phyloP scores from a whole-genome alignment of 2,797 vertebrate species.

The Pseudochirops cupreus region DNA sequence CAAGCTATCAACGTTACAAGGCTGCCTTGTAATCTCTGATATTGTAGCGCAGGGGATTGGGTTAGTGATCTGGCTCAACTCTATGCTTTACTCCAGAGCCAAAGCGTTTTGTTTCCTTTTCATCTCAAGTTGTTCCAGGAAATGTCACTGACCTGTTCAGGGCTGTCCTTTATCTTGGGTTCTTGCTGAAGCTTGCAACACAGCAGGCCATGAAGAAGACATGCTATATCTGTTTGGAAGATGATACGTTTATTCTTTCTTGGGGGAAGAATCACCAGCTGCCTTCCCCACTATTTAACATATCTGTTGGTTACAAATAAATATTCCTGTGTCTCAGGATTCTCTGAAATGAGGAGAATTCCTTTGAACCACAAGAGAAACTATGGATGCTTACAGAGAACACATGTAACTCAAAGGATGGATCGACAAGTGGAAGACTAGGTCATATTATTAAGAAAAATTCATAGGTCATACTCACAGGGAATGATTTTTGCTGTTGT shows the following conservation, averaged over 20 bases:
- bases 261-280: background rate
- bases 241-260: background rate
- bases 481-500: background rate
- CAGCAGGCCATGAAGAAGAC: slow-evolving; percentile 43
- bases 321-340: background rate
- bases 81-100: slow-evolving; percentile 3
- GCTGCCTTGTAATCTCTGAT: background rate
- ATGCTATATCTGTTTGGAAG: slow-evolving; percentile 35
- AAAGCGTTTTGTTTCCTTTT: slow-evolving; percentile 52
- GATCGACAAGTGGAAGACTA: background rate
- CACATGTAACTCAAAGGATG: background rate
- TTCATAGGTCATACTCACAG: background rate
- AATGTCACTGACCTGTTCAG: slow-evolving; percentile 52
- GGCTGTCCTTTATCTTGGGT: slow-evolving; percentile 43
- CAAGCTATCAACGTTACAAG: background rate
- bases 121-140: slow-evolving; percentile 70
- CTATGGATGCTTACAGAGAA: slow-evolving; percentile 5
- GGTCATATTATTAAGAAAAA: background rate
- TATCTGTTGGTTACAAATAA: slow-evolving; percentile 11
- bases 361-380: slow-evolving; percentile 1
- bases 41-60: background rate
- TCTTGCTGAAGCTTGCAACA: slow-evolving; percentile 41
- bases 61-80: slow-evolving; percentile 30
- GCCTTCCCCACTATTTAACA: background rate
- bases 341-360: slow-evolving; percentile 64